Evolutionary conservation across 2,888 invertebrate genomes (phyloP), one percentile per base, ranked within the genome.

Genomic region (Junonia oenone): DNA sequence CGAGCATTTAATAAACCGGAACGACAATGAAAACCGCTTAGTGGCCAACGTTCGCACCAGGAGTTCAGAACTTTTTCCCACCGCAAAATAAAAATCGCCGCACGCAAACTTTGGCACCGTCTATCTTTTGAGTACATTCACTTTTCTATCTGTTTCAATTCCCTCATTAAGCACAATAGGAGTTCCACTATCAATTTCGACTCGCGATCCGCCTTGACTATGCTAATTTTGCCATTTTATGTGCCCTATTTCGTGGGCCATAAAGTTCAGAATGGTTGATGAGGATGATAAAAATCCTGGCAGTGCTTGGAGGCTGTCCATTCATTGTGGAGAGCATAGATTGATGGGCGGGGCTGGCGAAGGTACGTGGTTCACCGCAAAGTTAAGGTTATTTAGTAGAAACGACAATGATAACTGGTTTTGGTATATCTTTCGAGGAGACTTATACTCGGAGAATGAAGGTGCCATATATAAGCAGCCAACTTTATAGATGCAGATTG

Each of bases 311-410:
- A 79, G 78, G 71, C 77, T 83, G 87, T 84, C 83, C 87, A 84
- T 87, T 83, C 83, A 79, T 87, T 85, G 84, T 76, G 78, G 82
- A 78, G 73, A 83, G 85, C 85, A 81, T 81, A 83, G 88, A 88
- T 87, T 86, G 88, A 88, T 88, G 80, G 78, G 76, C 74, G 79
- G 73, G 80, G 85, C 75, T 64, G 75, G 71, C 64, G 71, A 67
- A 79, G 82, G 81, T 81, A 78, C 79, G 78, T 81, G 81, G 84
- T 76, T 78, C 69, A 70, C 80, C 76, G 70, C 81, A 73, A 68
- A 77, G 76, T 69, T 68, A 66, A 49, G 52, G 65, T 26, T 51
- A 2, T 69, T 82, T 78, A 78, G 29, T 64, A 14, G 22, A 11
- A 45, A 72, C 78, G 81, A 81, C 67, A 63, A 55, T 56, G 31